A percentile compares a stretch with the other conserved stretches of the same genome.
phyloP scores from a whole-genome alignment of 2,113 vertebrate genomes.

The Apaloderma vittatum region DNA sequence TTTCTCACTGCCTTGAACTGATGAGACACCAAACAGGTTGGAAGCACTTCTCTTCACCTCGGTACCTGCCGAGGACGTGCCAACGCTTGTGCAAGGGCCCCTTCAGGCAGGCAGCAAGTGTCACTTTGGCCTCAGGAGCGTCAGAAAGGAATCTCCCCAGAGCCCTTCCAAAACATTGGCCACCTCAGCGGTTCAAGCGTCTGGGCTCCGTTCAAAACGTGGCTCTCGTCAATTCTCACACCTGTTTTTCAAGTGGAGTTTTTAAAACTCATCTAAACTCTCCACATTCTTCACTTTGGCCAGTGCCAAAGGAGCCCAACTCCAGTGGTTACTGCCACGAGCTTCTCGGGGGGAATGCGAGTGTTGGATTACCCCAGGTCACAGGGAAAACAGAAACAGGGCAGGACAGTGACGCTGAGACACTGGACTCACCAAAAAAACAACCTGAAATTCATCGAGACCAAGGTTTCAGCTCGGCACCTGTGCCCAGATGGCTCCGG shows the following conservation, averaged over 20 bases:
- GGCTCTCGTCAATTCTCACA: not conserved
- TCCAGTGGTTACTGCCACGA: not conserved
- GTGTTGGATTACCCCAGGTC: not conserved
- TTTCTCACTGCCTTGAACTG: not conserved
- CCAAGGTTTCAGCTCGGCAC: not conserved
- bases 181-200: not conserved
- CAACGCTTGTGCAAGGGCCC: not conserved
- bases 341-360: not conserved
- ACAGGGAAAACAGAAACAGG: not conserved
- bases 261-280: not conserved
- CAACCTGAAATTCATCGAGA: not conserved
- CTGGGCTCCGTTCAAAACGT: not conserved
- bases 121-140: accelerated
- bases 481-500: accelerated
- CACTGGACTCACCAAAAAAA: not conserved
- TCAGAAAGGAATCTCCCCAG: not conserved
- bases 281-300: not conserved
- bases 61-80: accelerated
- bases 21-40: not conserved
- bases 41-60: not conserved
- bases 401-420: not conserved
- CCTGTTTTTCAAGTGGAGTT: not conserved
- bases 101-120: accelerated
- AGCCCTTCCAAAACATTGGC: not conserved
- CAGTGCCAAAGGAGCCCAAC: not conserved